phyloP scores from a whole-genome alignment of 2,797 vertebrate genomes.

The Anabacerthia variegaticeps region DNA sequence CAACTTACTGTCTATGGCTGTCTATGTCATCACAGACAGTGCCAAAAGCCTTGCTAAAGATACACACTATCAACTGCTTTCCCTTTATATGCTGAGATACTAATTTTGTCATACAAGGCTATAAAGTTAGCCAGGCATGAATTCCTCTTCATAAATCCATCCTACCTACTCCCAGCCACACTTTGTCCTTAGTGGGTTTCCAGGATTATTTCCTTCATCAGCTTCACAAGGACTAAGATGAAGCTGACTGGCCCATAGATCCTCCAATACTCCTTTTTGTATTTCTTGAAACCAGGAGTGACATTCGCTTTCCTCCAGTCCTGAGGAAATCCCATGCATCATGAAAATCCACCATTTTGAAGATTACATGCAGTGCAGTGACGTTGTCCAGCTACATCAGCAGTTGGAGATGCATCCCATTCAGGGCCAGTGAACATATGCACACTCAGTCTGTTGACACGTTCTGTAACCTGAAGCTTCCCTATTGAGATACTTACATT shows the following conservation, averaged over 20 bases:
- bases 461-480: neutral
- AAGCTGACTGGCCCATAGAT: neutral
- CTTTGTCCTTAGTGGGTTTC: neutral
- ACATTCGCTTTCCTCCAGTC: neutral
- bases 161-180: neutral
- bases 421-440: rapidly evolving
- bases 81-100: neutral
- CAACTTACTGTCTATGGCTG: neutral
- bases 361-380: neutral
- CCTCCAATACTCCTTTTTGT: neutral
- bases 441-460: neutral
- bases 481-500: rapidly evolving
- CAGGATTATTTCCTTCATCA: neutral
- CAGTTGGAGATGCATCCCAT: neutral
- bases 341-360: neutral
- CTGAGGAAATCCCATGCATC: neutral
- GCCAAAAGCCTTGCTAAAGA: neutral
- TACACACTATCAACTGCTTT: neutral
- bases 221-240: neutral
- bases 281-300: neutral
- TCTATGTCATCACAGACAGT: neutral
- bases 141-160: neutral
- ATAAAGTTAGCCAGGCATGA: neutral
- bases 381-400: neutral
- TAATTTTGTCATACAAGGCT: neutral